A percentile compares a stretch with the other conserved stretches of the same genome.
These are phyloP conservation scores for Alethe diademata DNA, from an alignment of 2,113 vertebrate genomes.

Conservation along the genomic window DNA sequence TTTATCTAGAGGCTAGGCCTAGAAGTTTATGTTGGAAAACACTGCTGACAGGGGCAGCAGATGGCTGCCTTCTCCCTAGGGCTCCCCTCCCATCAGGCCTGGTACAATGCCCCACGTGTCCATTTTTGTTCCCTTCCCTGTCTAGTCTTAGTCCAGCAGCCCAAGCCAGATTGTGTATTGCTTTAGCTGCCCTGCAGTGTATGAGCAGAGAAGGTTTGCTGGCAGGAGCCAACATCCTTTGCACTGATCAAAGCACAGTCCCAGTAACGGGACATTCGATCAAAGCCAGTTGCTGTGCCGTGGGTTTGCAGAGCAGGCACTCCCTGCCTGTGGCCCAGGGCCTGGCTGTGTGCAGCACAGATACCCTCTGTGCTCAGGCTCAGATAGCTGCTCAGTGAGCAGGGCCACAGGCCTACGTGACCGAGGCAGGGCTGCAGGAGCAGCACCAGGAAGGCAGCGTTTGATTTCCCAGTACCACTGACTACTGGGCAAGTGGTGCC, in stretches of 20 bases:
- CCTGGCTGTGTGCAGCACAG: not conserved
- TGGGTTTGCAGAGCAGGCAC: not conserved
- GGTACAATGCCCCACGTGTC: fast-evolving
- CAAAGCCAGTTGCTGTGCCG: not conserved
- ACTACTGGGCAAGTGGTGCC: not conserved
- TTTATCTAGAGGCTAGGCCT: not conserved
- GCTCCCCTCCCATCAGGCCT: not conserved
- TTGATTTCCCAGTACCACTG: not conserved
- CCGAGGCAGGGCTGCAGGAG: not conserved
- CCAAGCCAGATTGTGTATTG: not conserved
- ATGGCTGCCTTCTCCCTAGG: not conserved
- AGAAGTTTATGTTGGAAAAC: not conserved
- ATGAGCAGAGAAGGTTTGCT: not conserved
- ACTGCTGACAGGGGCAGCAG: not conserved
- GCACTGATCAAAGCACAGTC: not conserved
- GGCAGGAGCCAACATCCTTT: not conserved
- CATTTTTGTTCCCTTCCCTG: not conserved
- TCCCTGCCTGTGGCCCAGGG: not conserved
- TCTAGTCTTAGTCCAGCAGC: not conserved
- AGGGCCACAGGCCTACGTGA: not conserved
- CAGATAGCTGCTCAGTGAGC: not conserved
- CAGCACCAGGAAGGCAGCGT: not conserved
- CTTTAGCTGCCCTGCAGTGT: not conserved
- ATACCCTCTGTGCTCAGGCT: not conserved
- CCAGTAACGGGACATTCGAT: not conserved